Conservation (phyloP, 2,797 vertebrate genomes). For the Epinephelus malabaricus region DNA sequence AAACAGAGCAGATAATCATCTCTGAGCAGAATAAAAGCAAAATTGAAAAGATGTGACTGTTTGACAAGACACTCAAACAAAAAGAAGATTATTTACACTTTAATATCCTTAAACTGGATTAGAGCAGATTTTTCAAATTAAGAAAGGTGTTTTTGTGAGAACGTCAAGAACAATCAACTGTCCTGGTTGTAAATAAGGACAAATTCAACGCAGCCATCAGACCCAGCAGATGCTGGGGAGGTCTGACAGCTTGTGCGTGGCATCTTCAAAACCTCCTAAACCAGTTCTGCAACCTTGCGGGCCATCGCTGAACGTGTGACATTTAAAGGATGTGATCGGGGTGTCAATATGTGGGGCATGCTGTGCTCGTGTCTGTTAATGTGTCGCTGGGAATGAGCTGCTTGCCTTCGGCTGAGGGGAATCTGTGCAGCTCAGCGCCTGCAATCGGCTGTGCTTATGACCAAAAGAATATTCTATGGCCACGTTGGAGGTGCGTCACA, state of each 20-base stretch:
- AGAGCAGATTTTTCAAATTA: conserved; percentile 11
- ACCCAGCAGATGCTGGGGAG: conserved; percentile 40
- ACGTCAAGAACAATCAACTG: conserved; percentile 41
- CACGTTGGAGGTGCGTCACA: not conserved
- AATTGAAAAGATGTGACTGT: conserved; percentile 37
- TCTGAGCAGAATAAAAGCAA: conserved; percentile 21
- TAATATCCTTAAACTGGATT: conserved; percentile 19
- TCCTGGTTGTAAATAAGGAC: conserved; percentile 19
- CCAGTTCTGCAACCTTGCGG: conserved; percentile 35
- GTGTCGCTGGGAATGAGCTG: conserved; percentile 35
- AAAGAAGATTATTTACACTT: conserved; percentile 16
- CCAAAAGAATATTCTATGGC: conserved; percentile 8
- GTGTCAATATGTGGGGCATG: conserved; percentile 45
- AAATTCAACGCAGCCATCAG: conserved; percentile 15
- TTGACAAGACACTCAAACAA: conserved; percentile 11
- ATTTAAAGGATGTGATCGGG: conserved; percentile 66
- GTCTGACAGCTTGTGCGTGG: conserved; percentile 45
- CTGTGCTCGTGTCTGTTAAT: conserved; percentile 32
- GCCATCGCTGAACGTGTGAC: conserved; percentile 42
- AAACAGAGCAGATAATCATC: conserved; percentile 37
- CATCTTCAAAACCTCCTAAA: conserved; percentile 59
- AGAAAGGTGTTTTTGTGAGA: conserved; percentile 19
- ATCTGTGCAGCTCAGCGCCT: conserved; percentile 31
- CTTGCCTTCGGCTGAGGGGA: conserved; percentile 25
- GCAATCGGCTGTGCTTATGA: not conserved